Evolutionary conservation across 1,140 invertebrate species (phyloP), one percentile per base, ranked within the genome.

Genomic region (Drosophila orena): DNA sequence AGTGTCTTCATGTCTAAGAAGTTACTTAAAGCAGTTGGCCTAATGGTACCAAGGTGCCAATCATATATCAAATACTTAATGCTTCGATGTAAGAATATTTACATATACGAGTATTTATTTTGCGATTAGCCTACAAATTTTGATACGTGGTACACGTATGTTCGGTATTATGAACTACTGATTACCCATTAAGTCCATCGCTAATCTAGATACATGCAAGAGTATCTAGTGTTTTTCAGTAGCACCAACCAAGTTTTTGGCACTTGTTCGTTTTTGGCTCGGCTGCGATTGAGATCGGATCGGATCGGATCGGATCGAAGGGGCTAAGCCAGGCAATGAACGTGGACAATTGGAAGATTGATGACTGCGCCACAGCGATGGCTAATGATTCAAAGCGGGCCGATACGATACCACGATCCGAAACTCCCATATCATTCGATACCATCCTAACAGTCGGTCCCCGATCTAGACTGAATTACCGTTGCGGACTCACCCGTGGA

Each of bases 331-430:
- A 43, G 22, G 50, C 68, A 14, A 24, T 42, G 59, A 59, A 58
- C 43, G 62, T 53, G 49, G 59, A 71, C 62, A 84, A 80, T 84
- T 85, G 81, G 50, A 84, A 84, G 77, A 84, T 84, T 84, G 81
- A 84, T 84, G 77, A 62, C 62, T 69, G 35, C 30, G 58, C 44
- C 61, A 52, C 60, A 4, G 46, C 24, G 30, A 42, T 61, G 66
- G 55, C 66, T 84, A 84, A 84, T 84, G 72, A 85, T 20, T 53
- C 72, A 77, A 84, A 84, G 81, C 77, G 61, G 40, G 35, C 47
- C 47, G 47, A n/a, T 43, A 50, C 35, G 20, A 52, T 34, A 46
- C 77, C 53, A 5, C 7, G 27, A 30, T 30, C 7, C 27, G 8
- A 10, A 3, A 10, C 30, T 8, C 30, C 30, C 30, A 30, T 30